Conservation (phyloP, 2,888 invertebrate species). For the Lithophane leautieri region DNA sequence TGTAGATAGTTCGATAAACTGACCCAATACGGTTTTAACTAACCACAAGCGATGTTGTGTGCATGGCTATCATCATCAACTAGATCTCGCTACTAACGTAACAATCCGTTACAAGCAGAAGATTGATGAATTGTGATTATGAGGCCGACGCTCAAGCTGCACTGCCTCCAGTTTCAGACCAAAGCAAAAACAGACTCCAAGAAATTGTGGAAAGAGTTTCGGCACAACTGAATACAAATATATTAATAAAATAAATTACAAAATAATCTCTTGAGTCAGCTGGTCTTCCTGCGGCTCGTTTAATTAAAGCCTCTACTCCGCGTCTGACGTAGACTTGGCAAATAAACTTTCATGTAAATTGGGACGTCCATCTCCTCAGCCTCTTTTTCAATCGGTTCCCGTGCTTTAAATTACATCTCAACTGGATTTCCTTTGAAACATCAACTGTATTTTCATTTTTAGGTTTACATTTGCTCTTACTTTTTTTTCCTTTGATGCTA, state of each 20-base stretch:
- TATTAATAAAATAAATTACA: slow-evolving; percentile 65
- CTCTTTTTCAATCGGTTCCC: slow-evolving; percentile 51
- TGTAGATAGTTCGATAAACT: slow-evolving; percentile 5
- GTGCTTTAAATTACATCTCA: slow-evolving; percentile 32
- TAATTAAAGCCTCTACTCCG: slow-evolving; percentile 64
- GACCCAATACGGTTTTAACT: slow-evolving; percentile 11
- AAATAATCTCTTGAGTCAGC: slow-evolving; percentile 68
- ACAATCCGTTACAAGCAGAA: not conserved
- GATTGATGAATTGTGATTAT: slow-evolving; percentile 4
- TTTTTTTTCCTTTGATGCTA: slow-evolving; percentile 4
- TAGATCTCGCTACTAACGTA: not conserved
- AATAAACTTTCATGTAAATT: slow-evolving; percentile 71
- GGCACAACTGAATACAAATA: slow-evolving; percentile 50
- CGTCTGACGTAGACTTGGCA: slow-evolving; percentile 61
- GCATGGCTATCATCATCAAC: not conserved
- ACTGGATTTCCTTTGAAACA: slow-evolving; percentile 20
- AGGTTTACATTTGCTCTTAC: not conserved
- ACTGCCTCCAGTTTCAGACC: not conserved
- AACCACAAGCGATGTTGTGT: not conserved
- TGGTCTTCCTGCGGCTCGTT: slow-evolving; percentile 62
- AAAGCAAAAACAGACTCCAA: slow-evolving; percentile 7
- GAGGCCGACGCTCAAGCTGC: not conserved
- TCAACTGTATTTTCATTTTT: not conserved
- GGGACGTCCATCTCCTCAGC: slow-evolving; percentile 50
- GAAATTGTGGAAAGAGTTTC: slow-evolving; percentile 27